These are phyloP conservation scores for Teleogryllus oceanicus DNA, from an alignment of 2,888 invertebrate species.

Conservation along the genomic window DNA sequence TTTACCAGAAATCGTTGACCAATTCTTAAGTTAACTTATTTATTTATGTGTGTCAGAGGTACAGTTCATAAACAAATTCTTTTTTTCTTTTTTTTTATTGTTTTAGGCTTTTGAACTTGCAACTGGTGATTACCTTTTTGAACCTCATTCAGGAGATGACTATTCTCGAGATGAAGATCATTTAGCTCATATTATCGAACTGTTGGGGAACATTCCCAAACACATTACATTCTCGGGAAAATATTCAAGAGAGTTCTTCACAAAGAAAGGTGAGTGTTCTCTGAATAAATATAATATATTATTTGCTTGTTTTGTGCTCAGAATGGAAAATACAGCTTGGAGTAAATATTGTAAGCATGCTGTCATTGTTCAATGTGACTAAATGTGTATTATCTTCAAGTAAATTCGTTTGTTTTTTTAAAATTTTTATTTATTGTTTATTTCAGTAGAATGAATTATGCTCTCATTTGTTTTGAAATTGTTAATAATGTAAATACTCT, in stretches of 20 bases:
- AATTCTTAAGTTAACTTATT: not conserved
- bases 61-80: not conserved
- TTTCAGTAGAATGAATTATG: too few relatives aligned
- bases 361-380: too few relatives aligned
- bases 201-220: constrained; percentile 72
- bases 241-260: constrained; percentile 70
- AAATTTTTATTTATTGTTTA: too few relatives aligned
- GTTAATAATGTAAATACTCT: too few relatives aligned
- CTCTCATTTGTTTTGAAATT: too few relatives aligned
- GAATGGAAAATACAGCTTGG: too few relatives aligned
- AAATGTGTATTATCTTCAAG: too few relatives aligned
- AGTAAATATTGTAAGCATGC: too few relatives aligned
- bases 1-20: not conserved
- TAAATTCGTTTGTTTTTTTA: too few relatives aligned
- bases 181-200: constrained; percentile 78
- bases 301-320: too few relatives aligned
- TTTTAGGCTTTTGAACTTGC: constrained; percentile 71
- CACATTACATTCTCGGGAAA: constrained; percentile 70
- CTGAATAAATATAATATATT: constrained; percentile 27
- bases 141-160: constrained; percentile 72
- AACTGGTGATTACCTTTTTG: constrained; percentile 84
- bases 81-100: constrained; percentile 19
- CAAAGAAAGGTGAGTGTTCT: constrained; percentile 57
- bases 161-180: constrained; percentile 80
- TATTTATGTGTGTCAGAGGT: too few relatives aligned